phyloP scores from a whole-genome alignment of 2,113 vertebrate genomes.

The Philantomba maxwellii region DNA sequence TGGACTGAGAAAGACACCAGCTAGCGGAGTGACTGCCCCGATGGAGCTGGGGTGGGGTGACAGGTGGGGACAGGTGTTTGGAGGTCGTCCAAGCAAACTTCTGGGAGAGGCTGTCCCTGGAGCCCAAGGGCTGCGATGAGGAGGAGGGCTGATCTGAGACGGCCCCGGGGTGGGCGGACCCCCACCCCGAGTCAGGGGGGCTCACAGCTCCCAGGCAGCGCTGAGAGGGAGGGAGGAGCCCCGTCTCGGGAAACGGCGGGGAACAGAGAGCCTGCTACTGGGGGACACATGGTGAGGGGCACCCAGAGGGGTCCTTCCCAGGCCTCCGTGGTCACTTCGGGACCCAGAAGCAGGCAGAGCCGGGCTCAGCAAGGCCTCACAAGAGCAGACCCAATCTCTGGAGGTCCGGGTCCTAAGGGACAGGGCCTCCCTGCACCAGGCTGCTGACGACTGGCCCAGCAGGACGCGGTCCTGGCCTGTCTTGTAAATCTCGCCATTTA shows the following conservation, averaged over 20 bases:
- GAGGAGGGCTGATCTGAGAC: accelerated
- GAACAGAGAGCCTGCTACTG: background rate
- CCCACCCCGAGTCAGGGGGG: accelerated
- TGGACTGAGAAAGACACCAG: accelerated
- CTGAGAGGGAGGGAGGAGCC: background rate
- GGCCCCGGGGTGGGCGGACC: accelerated
- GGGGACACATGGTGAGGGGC: accelerated
- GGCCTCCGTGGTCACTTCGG: background rate
- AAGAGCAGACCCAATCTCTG: accelerated
- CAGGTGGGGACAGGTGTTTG: background rate
- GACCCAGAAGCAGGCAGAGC: background rate
- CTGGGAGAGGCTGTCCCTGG: background rate
- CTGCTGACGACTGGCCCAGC: background rate
- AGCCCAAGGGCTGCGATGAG: accelerated
- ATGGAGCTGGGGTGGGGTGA: accelerated
- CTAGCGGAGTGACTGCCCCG: accelerated
- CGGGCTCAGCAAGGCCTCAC: background rate
- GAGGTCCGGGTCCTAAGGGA: background rate
- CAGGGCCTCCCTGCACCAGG: accelerated
- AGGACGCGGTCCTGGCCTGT: background rate
- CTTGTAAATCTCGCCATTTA: constrained; percentile 63
- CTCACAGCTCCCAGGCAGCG: background rate
- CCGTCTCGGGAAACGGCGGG: accelerated
- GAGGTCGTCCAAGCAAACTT: background rate
- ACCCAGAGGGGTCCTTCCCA: background rate